Percentiles rank a stretch among this genome's conserved stretches.
phyloP scores from a whole-genome alignment of 2,888 invertebrate species.

The Drosophila putrida region DNA sequence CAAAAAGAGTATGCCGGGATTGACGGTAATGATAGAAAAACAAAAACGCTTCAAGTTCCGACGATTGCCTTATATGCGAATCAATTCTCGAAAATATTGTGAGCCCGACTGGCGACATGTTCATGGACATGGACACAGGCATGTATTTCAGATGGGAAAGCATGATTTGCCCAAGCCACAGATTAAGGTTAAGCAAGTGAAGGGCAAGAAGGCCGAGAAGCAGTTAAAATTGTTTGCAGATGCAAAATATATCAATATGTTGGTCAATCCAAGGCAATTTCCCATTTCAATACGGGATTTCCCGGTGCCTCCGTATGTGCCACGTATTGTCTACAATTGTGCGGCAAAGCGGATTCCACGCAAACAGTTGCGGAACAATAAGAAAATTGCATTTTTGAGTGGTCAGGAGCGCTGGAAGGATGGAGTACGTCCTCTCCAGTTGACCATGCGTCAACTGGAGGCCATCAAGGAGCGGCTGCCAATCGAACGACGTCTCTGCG shows the following conservation, averaged over 20 bases:
- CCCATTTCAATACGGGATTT: slow-evolving; percentile 51
- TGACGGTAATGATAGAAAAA: slow-evolving; percentile 71
- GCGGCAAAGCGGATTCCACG: slow-evolving; percentile 69
- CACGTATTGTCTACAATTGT: slow-evolving; percentile 72
- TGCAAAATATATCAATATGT: slow-evolving; percentile 77
- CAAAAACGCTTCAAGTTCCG: slow-evolving; percentile 80
- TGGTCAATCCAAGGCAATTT: slow-evolving; percentile 63
- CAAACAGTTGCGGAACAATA: slow-evolving; percentile 78
- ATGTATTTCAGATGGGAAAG: slow-evolving; percentile 64
- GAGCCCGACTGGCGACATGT: slow-evolving; percentile 79
- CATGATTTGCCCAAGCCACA: slow-evolving; percentile 43
- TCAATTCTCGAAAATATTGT: slow-evolving; percentile 47
- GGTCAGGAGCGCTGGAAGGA: slow-evolving; percentile 81
- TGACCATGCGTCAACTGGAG: slow-evolving; percentile 66
- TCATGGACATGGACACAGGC: slow-evolving; percentile 67
- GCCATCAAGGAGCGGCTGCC: slow-evolving; percentile 60
- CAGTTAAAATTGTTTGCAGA: slow-evolving; percentile 68
- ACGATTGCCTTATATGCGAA: slow-evolving; percentile 57
- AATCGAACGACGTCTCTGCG: slow-evolving; percentile 63
- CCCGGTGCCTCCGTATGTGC: slow-evolving; percentile 42
- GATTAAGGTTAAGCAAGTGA: slow-evolving; percentile 13
- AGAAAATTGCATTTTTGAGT: slow-evolving; percentile 82
- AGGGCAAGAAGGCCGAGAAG: slow-evolving; percentile 62
- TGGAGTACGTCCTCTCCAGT: slow-evolving; percentile 46
- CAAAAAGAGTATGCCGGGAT: slow-evolving; percentile 53